Percentiles rank a stretch among this genome's conserved stretches.
phyloP scores from a whole-genome alignment of 2,888 invertebrate genomes.

The Drosophila mimetica region DNA sequence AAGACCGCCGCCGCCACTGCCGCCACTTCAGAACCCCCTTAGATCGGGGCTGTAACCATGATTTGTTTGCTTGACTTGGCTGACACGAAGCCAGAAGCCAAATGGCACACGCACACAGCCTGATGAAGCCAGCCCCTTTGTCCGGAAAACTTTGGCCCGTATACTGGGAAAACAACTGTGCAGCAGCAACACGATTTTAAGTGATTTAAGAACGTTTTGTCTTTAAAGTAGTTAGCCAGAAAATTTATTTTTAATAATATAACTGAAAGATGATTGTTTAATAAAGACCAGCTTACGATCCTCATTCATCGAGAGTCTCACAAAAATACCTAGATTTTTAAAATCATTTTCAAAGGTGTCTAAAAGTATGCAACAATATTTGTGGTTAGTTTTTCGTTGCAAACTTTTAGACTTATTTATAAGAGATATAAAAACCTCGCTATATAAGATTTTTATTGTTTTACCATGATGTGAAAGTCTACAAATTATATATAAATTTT shows the following conservation, averaged over 20 bases:
- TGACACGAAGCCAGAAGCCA: conserved; percentile 35
- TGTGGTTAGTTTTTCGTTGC: no score
- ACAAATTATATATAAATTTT: no score
- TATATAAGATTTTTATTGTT: no score
- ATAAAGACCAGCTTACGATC: no score
- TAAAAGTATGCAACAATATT: no score
- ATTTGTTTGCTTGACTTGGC: conserved; percentile 45
- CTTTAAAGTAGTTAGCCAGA: neutral
- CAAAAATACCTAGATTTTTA: no score
- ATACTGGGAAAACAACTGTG: conserved; percentile 6
- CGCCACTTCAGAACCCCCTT: conserved; percentile 21
- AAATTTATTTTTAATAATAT: neutral
- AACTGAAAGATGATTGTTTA: no score
- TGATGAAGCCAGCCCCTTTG: conserved; percentile 15
- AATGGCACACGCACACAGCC: conserved; percentile 31
- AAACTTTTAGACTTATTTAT: no score
- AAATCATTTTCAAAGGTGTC: no score
- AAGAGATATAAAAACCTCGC: no score
- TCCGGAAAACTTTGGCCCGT: conserved; percentile 13
- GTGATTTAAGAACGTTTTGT: neutral
- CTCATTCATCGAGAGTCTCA: no score
- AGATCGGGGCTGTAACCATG: conserved; percentile 28
- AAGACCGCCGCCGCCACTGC: neutral
- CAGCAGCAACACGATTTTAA: neutral
- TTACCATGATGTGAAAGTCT: no score